Percentiles rank a stretch among this genome's conserved stretches.
These are phyloP conservation scores for Spodoptera picta DNA, from an alignment of 2,888 invertebrate genomes.

Conservation along the genomic window DNA sequence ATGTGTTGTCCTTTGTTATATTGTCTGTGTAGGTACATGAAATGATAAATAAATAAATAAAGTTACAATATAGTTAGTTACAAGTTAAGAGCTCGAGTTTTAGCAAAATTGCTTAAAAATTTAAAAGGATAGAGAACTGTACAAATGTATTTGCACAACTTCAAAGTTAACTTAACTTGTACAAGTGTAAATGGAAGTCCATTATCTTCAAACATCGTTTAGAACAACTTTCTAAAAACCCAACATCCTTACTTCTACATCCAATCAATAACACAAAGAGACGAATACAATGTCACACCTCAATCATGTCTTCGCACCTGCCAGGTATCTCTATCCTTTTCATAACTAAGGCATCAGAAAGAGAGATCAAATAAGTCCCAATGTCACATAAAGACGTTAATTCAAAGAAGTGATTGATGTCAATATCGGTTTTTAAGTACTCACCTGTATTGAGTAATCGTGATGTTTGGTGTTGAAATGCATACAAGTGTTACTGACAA, in stretches of 20 bases:
- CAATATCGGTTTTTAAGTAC: slow-evolving; percentile 49
- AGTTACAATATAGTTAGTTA: too few species aligned
- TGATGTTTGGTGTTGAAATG: slow-evolving; percentile 33
- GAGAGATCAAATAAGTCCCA: slow-evolving; percentile 52
- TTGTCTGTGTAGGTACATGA: too few species aligned
- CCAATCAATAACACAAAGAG: slow-evolving; percentile 59
- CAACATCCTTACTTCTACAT: slow-evolving; percentile 36
- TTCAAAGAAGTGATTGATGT: slow-evolving; percentile 71
- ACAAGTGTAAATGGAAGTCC: not conserved
- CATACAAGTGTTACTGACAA: slow-evolving; percentile 10
- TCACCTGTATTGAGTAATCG: slow-evolving; percentile 33
- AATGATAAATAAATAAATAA: too few species aligned
- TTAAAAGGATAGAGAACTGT: too few species aligned
- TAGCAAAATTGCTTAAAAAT: too few species aligned
- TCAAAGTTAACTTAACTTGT: too few species aligned
- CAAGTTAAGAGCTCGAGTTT: too few species aligned
- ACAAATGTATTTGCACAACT: too few species aligned
- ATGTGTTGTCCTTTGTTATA: too few species aligned
- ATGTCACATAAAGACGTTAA: slow-evolving; percentile 69
- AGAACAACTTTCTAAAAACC: slow-evolving; percentile 41
- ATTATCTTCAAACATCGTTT: not conserved
- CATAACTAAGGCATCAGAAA: slow-evolving; percentile 45
- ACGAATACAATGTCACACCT: slow-evolving; percentile 78
- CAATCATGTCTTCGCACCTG: slow-evolving; percentile 72
- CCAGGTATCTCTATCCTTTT: slow-evolving; percentile 58